Conservation (phyloP, 2,113 vertebrate species). For the Lophochroa leadbeateri region DNA sequence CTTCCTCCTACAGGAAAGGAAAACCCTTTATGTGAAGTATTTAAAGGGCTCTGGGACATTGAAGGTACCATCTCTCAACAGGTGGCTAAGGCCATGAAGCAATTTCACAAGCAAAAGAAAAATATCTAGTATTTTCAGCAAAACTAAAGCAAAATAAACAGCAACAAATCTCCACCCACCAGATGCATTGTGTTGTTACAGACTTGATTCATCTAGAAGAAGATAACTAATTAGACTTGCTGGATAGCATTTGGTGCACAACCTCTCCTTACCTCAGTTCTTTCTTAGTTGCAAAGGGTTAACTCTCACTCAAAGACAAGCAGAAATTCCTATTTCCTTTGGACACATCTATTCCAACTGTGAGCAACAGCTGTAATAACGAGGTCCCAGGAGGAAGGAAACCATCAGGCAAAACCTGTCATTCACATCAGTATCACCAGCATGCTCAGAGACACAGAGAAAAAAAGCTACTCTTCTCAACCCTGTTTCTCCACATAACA, state of each 20-base stretch:
- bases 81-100: neutral
- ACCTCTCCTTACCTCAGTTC: neutral
- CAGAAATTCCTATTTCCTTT: neutral
- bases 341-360: neutral
- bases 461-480: neutral
- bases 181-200: neutral
- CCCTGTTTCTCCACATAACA: neutral
- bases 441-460: neutral
- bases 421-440: neutral
- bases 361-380: neutral
- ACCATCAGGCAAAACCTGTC: neutral
- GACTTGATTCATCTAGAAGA: neutral
- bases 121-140: neutral
- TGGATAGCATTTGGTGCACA: neutral
- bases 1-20: neutral
- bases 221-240: accelerated
- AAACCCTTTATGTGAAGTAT: neutral
- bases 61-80: neutral
- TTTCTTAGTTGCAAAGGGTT: neutral
- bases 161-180: neutral
- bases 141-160: neutral
- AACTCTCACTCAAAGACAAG: neutral
- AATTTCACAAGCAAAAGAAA: neutral
- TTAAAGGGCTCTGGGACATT: neutral
- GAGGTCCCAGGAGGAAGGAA: neutral